A percentile compares a stretch with the other conserved stretches of the same genome.
Evolutionary conservation across 2,797 vertebrate genomes (phyloP).

Genomic region (Coreius guichenoti): DNA sequence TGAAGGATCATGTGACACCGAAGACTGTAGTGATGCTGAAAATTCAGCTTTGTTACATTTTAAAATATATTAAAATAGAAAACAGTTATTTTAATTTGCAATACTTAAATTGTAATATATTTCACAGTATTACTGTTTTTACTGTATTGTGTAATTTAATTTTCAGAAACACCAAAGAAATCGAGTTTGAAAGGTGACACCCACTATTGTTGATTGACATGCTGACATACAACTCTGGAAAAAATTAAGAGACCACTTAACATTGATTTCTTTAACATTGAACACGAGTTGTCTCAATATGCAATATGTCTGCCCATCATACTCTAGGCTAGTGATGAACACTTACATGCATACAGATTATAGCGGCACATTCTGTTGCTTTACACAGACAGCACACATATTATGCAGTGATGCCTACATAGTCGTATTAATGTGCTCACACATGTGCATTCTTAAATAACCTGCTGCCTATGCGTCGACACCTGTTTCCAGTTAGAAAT

Average conservation of each 20-base stretch:
- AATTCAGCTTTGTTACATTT: neutral
- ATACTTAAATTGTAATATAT: too few relatives aligned
- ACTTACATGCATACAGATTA: neutral
- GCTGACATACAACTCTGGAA: too few relatives aligned
- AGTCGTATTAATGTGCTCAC: constrained; percentile 11
- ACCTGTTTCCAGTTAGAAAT: constrained; percentile 34
- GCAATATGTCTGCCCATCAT: constrained; percentile 3
- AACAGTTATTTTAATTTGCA: too few relatives aligned
- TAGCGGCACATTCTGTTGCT: neutral
- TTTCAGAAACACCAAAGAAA: too few relatives aligned
- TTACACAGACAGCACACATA: constrained; percentile 6
- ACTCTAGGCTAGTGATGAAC: neutral
- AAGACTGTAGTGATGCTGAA: neutral
- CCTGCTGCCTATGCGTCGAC: constrained; percentile 3
- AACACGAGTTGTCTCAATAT: constrained; percentile 1
- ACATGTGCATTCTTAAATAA: constrained; percentile 23
- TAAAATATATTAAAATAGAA: too few relatives aligned
- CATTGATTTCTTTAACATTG: too few relatives aligned
- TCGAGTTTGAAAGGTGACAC: too few relatives aligned
- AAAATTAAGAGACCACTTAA: too few relatives aligned
- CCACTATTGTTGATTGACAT: too few relatives aligned
- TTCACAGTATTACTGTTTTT: too few relatives aligned
- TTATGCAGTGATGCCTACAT: constrained; percentile 11
- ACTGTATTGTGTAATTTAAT: too few relatives aligned
- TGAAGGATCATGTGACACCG: neutral